Percentiles rank a stretch among this genome's conserved stretches.
Conservation (phyloP, 2,113 vertebrate genomes). For the Dipodomys spectabilis region DNA sequence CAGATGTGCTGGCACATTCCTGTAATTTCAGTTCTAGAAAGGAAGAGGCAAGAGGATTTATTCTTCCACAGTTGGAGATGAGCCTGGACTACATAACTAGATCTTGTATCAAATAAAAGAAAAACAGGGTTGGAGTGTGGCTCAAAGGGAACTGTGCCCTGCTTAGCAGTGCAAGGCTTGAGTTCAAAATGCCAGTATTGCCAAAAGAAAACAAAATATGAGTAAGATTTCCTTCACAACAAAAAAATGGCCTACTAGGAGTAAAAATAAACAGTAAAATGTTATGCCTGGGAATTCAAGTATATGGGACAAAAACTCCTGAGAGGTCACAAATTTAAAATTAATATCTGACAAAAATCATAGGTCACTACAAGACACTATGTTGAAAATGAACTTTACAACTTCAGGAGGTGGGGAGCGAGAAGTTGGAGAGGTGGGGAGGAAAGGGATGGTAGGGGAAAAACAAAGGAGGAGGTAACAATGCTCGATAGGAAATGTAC, state of each 20-base stretch:
- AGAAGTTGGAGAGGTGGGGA: too few relatives aligned
- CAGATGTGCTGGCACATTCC: too few relatives aligned
- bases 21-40: not conserved
- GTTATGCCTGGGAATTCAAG: not conserved
- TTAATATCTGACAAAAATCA: not conserved
- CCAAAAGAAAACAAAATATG: too few relatives aligned
- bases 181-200: too few relatives aligned
- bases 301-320: not conserved
- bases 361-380: not conserved
- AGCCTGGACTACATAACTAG: not conserved
- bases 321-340: not conserved
- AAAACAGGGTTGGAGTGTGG: not conserved
- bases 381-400: too few relatives aligned
- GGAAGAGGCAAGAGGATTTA: not conserved
- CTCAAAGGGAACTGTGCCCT: too few relatives aligned
- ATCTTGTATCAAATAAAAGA: not conserved
- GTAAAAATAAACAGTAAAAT: not conserved
- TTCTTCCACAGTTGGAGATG: too few relatives aligned
- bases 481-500: too few relatives aligned
- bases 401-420: too few relatives aligned
- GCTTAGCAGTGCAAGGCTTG: too few relatives aligned
- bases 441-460: too few relatives aligned
- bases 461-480: too few relatives aligned
- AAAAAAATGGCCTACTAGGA: not conserved
- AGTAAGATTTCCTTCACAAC: not conserved